These are phyloP conservation scores for Planiliza haematocheilus DNA, from an alignment of 2,113 vertebrate genomes.

Conservation along the genomic window DNA sequence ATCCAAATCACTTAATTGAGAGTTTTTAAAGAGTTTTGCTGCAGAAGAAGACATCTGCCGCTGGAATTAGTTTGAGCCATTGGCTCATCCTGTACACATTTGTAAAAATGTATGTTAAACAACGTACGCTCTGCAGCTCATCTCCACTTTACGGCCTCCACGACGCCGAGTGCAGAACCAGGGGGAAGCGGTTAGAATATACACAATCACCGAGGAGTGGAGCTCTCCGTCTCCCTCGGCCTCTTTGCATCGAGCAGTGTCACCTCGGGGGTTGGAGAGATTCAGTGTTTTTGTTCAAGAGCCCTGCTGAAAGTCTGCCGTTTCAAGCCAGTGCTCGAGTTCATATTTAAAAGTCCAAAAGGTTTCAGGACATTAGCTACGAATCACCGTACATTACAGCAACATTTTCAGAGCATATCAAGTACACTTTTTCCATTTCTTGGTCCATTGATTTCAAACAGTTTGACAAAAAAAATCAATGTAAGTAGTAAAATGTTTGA, in stretches of 20 bases:
- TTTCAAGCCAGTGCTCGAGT: too few relatives aligned
- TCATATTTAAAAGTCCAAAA: too few relatives aligned
- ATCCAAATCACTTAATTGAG: constrained; percentile 39
- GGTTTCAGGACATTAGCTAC: too few relatives aligned
- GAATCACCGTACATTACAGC: too few relatives aligned
- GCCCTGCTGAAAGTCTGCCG: too few relatives aligned
- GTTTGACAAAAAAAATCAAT: too few relatives aligned
- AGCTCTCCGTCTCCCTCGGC: neutral
- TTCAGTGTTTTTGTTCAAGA: neutral
- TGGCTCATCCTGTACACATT: neutral
- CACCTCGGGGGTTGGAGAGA: neutral
- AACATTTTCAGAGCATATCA: too few relatives aligned
- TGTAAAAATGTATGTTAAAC: constrained; percentile 20
- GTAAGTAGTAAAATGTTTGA: too few relatives aligned
- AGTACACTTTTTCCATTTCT: too few relatives aligned
- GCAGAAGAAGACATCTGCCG: constrained; percentile 55
- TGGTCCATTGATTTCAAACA: too few relatives aligned
- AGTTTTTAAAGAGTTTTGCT: constrained; percentile 30
- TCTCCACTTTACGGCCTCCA: neutral
- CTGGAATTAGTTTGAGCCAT: neutral
- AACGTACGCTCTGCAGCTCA: too few relatives aligned
- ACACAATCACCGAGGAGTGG: too few relatives aligned
- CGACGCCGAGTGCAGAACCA: neutral
- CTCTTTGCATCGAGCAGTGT: neutral
- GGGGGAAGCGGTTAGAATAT: neutral